A percentile compares a stretch with the other conserved stretches of the same genome.
phyloP scores from a whole-genome alignment of 2,888 invertebrate species.

The Empis livida region DNA sequence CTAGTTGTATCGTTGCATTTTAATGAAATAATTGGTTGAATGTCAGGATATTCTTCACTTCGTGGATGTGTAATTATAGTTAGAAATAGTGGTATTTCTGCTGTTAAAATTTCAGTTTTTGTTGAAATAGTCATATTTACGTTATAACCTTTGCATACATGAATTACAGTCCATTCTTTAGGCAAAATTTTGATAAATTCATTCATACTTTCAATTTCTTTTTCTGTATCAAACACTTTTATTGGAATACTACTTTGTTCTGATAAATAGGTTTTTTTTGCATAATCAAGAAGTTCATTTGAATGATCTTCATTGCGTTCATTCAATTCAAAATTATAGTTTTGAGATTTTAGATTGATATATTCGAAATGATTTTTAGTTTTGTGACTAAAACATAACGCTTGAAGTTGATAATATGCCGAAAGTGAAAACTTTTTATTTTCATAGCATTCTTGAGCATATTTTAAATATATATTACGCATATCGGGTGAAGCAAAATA shows the following conservation, averaged over 20 bases:
- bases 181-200: not conserved
- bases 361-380: not conserved
- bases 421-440: not conserved
- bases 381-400: not conserved
- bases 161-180: constrained; percentile 12
- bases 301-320: not conserved
- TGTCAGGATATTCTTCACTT: not conserved
- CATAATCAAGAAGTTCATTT: not conserved
- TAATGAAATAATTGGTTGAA: not conserved
- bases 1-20: not conserved
- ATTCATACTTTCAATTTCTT: not conserved
- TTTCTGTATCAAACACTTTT: not conserved
- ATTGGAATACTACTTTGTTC: not conserved
- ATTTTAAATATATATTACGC: not conserved
- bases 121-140: constrained; percentile 1
- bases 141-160: constrained; percentile 10
- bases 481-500: not conserved
- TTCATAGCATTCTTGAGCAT: not conserved
- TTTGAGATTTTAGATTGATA: not conserved
- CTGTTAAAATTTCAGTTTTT: constrained; percentile 2
- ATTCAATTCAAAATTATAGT: not conserved
- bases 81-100: constrained; percentile 5
- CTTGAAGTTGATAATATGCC: not conserved
- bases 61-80: constrained; percentile 9
- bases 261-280: not conserved